Evolutionary conservation across 1,140 invertebrate genomes (phyloP), one percentile per base, ranked within the genome.

Genomic region (Heliconius congener): DNA sequence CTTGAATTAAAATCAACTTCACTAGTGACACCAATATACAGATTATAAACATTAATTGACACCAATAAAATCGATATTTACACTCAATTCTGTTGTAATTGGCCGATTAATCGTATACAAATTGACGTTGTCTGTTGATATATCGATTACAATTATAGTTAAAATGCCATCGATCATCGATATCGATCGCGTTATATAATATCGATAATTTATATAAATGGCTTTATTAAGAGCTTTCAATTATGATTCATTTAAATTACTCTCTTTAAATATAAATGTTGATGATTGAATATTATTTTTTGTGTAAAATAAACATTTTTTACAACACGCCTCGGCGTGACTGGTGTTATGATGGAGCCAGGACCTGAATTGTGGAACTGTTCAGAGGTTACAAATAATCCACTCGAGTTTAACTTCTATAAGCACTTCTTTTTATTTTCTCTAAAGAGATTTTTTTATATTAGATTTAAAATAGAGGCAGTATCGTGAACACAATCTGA

Each of bases 11-110:
- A 66, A 5, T 57, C n/a, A 57, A 66, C 23, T 30, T 30, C 60
- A 66, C 16, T 30, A 66, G 27, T 66, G 23, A 27, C n/a, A 23
- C 13, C 27, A 66, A 27, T 30, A 27, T 27, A 66, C 60, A 66
- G 60, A 13, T 66, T 66, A 66, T 27, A 66, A 66, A 66, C 27
- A 66, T 27, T 66, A 66, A 30, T 66, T 27, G 4, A 66, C 23
- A 66, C 60, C 60, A 66, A 66, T 66, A 66, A 66, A 66, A 66
- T 66, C 60, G 60, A 66, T 66, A 66, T 66, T 66, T 66, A 66
- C 60, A 66, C 27, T 66, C 60, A 30, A 66, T 66, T 66, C 13
- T 30, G 27, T 66, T 16, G 60, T 66, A 66, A 66, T 66, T 66
- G 60, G 60, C 27, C 60, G 60, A 66, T 66, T 66, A 66, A 66